phyloP scores from a whole-genome alignment of 2,888 invertebrate genomes.

The Cheilosia urbana region DNA sequence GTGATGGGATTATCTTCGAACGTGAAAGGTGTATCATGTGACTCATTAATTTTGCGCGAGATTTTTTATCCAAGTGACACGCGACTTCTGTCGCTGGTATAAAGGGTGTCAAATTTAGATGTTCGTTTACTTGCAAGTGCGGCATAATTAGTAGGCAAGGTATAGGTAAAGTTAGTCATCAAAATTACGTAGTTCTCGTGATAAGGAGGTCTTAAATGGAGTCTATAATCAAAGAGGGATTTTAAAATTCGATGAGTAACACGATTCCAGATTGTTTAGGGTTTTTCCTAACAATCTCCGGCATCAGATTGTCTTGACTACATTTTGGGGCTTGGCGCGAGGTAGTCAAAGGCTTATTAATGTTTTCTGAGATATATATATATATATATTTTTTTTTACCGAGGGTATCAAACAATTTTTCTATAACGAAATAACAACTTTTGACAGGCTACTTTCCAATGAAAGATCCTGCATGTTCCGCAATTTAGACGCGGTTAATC shows the following conservation, averaged over 20 bases:
- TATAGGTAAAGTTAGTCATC: background rate
- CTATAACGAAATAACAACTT: too few relatives aligned
- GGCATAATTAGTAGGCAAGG: slow-evolving; percentile 9
- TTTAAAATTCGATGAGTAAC: background rate
- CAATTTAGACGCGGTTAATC: too few relatives aligned
- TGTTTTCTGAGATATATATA: too few relatives aligned
- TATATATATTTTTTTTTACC: too few relatives aligned
- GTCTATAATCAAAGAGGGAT: background rate
- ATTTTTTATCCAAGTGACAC: slow-evolving; percentile 43
- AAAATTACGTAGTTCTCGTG: background rate
- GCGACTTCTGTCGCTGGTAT: slow-evolving; percentile 35
- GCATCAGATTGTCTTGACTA: too few relatives aligned
- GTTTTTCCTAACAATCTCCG: too few relatives aligned
- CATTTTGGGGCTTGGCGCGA: too few relatives aligned
- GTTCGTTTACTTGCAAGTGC: background rate
- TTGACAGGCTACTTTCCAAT: too few relatives aligned
- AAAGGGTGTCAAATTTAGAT: slow-evolving; percentile 34
- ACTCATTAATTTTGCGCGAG: slow-evolving; percentile 62
- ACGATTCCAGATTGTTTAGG: too few relatives aligned
- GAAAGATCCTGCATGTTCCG: too few relatives aligned
- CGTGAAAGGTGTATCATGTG: slow-evolving; percentile 56
- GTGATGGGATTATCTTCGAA: slow-evolving; percentile 15
- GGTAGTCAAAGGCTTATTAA: too few relatives aligned
- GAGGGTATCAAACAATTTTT: too few relatives aligned
- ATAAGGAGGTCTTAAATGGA: background rate